Evolutionary conservation across 2,797 vertebrate genomes (phyloP).

Genomic region (Poliocrania exsul): DNA sequence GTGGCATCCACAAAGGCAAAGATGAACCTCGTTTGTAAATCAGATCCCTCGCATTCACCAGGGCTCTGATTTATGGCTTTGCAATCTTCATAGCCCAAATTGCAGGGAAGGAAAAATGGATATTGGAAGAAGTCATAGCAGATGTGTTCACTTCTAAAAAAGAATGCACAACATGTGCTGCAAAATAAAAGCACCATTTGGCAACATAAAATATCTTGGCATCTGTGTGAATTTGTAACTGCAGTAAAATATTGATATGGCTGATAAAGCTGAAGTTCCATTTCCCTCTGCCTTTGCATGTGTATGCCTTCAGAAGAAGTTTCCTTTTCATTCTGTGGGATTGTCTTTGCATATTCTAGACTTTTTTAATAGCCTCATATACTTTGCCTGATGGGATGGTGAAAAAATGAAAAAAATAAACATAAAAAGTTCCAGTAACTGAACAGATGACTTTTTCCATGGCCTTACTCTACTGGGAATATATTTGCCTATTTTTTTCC

Average conservation of each 20-base stretch:
- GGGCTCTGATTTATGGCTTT: slow-evolving; percentile 64
- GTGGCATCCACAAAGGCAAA: slow-evolving; percentile 10
- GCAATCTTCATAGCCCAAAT: slow-evolving; percentile 66
- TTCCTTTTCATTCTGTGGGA: background rate
- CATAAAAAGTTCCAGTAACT: background rate
- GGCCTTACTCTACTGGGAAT: background rate
- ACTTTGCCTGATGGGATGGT: background rate
- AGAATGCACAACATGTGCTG: slow-evolving; percentile 81
- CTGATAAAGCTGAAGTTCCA: slow-evolving; percentile 74
- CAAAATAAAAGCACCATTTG: slow-evolving; percentile 82
- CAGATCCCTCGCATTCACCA: slow-evolving; percentile 48
- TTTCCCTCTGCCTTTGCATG: slow-evolving; percentile 50
- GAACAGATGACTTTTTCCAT: background rate
- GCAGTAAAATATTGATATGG: slow-evolving; percentile 81
- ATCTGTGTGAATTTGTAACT: slow-evolving; percentile 78
- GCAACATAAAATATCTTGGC: slow-evolving; percentile 81
- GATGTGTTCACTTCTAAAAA: slow-evolving; percentile 81
- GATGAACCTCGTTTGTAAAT: slow-evolving; percentile 58
- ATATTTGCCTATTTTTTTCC: background rate
- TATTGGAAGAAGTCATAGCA: slow-evolving; percentile 70
- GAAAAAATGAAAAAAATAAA: background rate
- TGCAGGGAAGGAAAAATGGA: slow-evolving; percentile 69
- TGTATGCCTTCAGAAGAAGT: slow-evolving; percentile 45
- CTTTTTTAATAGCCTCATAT: background rate
- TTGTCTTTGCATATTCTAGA: background rate